Base-by-base conservation (phyloP, 2,888 invertebrate genomes). In the Phytoseiulus persimilis region DNA sequence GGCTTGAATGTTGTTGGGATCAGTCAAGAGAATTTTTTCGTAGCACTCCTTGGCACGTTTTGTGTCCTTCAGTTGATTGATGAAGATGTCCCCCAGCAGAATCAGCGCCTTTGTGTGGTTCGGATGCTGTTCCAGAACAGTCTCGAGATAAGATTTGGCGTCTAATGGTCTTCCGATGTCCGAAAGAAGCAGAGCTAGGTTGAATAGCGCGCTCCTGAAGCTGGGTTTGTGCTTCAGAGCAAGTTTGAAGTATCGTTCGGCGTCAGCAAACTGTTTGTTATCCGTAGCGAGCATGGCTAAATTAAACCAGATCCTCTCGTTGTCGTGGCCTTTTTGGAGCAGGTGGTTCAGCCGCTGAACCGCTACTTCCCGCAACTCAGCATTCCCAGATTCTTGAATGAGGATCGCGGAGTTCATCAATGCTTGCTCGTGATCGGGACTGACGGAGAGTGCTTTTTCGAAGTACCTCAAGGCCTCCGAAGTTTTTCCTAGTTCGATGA, bases 221-320 rank as follows among this genome's bases (percentile, higher is more conserved):
- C 96, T 96, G 0, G 95, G 95, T 92, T 97, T 97, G 89, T 92
- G 90, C 92, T 93, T 91, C 0, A 97, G 96, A 0, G 98, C 97
- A 90, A 96, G 95, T 90, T 96, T 95, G 93, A 98, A 98, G 95
- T 96, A 97, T 90, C 95, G 95, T 93, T 98, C 97, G 0, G 98
- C 98, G 92, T 96, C 95, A 83, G 95, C 95, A 83, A 95, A 96
- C 92, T 97, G 96, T 84, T 96, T 95, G 92, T 97, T 97, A 93
- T 98, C 98, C 97, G 98, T 98, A 83, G 97, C 96, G 87, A 98
- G 93, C 98, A 98, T 98, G 91, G 97, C 98, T 90, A 98, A 94
- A 94, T 98, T 98, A 93, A 98, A 98, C 93, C 96, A 96, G 6
- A 98, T 96, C 90, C 97, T 95, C 92, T 98, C 97, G 93, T 98